Base-by-base conservation (phyloP, 2,113 vertebrate species). In the Cranoglanis bouderius region DNA sequence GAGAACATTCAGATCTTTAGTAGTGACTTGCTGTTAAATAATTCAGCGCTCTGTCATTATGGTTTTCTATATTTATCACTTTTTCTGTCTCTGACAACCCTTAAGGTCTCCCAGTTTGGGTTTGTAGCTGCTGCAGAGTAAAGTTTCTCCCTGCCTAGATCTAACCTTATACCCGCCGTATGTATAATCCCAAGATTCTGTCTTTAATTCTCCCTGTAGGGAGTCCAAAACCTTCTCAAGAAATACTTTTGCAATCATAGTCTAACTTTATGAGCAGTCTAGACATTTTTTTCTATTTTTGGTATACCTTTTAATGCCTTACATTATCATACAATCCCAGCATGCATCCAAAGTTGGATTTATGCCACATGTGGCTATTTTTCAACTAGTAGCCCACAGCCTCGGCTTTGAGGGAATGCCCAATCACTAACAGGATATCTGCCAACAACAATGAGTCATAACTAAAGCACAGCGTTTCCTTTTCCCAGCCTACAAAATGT, bases 11-110 rank as follows among this genome's bases (percentile, higher is more conserved):
- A 43, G 80, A 82, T 40, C 65, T 83, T 88, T 83, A 82, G 78
- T 40, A 43, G 65, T 29, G 38, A 57, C 63, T 72, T 32, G 32
- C 86, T 40, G 63, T 53, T 88, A 59, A 88, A 83, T 88, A 72
- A 83, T 88, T 88, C 80, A 88, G 35, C 35, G 14, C 38, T 32
- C 80, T 74, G 19, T 83, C 63, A 38, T 88, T 72, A 87, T 29
- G 78, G 46, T 40, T 87, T 67, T 55, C 24, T 53, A 75, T 26
- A 29, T 87, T 87, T 72, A 72, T 83, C 65, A 43, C 78, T 2
- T 88, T 43, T 35, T 24, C 63, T 59, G 13, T 82, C 63, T 35
- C n/a, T 57, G 87, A 88, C 21, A 67, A 57, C 63, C 5, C 4
- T 82, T 26, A 87, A 49, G 32, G 49, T 87, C 32, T 82, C 32